Percentiles rank a stretch among this genome's conserved stretches.
Conservation (phyloP, 2,888 invertebrate species). For the Hirtodrosophila cameraria region DNA sequence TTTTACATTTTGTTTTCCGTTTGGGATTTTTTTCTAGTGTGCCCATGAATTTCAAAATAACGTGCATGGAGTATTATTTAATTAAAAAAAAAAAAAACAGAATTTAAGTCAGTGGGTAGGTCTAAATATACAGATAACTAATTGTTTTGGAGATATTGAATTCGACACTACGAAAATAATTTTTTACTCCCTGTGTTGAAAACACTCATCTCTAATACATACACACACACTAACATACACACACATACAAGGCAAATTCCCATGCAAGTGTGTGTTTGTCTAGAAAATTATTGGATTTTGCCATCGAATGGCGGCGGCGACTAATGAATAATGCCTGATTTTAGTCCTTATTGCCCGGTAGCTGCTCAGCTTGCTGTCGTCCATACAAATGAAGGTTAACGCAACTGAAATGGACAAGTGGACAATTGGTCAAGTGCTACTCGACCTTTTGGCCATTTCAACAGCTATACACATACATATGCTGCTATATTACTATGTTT, state of each 20-base stretch:
- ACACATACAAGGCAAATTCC: not conserved
- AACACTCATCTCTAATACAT: not conserved
- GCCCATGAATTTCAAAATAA: too few relatives aligned
- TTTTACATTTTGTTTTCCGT: too few relatives aligned
- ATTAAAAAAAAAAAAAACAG: too few relatives aligned
- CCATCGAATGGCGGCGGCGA: slow-evolving; percentile 51
- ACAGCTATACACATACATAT: not conserved
- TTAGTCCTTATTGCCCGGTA: slow-evolving; percentile 37
- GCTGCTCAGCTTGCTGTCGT: slow-evolving; percentile 33
- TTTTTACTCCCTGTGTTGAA: too few relatives aligned
- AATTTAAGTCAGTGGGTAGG: too few relatives aligned
- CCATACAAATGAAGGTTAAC: slow-evolving; percentile 59
- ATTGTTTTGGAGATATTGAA: too few relatives aligned
- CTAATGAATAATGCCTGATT: slow-evolving; percentile 77
- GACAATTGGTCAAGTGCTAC: slow-evolving; percentile 1
- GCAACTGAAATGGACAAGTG: slow-evolving; percentile 3
- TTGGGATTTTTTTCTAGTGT: too few relatives aligned
- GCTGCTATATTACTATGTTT: too few relatives aligned
- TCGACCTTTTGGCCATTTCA: slow-evolving; percentile 35
- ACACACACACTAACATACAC: not conserved
- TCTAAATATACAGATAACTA: too few relatives aligned
- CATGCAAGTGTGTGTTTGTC: slow-evolving; percentile 38
- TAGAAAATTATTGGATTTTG: slow-evolving; percentile 52
- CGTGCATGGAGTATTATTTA: too few relatives aligned
- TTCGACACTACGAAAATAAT: too few relatives aligned